Conservation (phyloP, 2,888 invertebrate genomes). For the Scaeva pyrastri region DNA sequence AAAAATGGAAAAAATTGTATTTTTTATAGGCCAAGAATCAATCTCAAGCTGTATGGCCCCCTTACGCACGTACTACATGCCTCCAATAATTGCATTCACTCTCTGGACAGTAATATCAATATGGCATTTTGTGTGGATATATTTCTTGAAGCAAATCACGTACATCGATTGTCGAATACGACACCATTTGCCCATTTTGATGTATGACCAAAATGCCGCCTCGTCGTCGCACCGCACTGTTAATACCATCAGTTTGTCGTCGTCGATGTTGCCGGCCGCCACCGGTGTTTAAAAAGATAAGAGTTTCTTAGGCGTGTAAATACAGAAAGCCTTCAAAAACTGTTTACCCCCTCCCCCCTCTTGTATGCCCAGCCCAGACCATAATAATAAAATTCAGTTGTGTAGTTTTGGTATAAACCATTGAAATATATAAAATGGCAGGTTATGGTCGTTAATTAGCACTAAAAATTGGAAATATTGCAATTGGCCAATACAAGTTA, state of each 20-base stretch:
- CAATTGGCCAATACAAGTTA: constrained; percentile 11
- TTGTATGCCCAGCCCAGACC: neutral
- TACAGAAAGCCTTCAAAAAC: neutral
- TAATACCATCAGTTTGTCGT: neutral
- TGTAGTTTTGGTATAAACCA: constrained; percentile 11
- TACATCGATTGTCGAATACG: constrained; percentile 29
- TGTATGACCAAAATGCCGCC: constrained; percentile 2
- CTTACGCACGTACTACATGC: constrained; percentile 21
- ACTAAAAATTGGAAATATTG: constrained; percentile 30
- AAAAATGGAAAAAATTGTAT: constrained; percentile 7
- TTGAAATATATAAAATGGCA: constrained; percentile 33
- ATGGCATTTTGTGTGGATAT: constrained; percentile 5
- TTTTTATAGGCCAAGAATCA: constrained; percentile 38
- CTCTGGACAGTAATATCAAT: neutral
- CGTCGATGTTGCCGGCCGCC: neutral
- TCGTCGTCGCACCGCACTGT: neutral
- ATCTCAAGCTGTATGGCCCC: constrained; percentile 29
- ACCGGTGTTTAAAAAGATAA: constrained; percentile 3
- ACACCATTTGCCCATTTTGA: constrained; percentile 47
- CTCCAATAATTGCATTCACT: constrained; percentile 3
- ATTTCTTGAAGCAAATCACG: constrained; percentile 55
- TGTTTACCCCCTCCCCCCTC: no score
- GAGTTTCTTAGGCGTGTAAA: constrained; percentile 9
- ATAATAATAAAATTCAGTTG: constrained; percentile 4
- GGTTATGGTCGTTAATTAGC: constrained; percentile 34